Conservation (phyloP, 2,888 invertebrate genomes). For the Incurvaria masculella region DNA sequence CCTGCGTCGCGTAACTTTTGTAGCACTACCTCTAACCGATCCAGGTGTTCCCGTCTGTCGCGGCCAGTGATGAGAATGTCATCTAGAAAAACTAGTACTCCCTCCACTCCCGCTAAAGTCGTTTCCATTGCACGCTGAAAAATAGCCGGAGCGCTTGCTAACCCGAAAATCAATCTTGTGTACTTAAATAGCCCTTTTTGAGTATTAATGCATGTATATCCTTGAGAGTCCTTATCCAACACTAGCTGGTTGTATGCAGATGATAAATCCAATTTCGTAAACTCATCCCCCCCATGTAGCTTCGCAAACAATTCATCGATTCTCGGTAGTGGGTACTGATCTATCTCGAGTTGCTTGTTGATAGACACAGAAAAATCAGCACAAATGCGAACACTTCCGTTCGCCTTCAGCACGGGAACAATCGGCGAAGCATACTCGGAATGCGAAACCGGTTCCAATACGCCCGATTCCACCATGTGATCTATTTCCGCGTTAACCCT, state of each 20-base stretch:
- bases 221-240: conserved; percentile 12
- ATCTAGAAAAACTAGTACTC: no score
- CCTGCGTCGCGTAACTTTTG: no score
- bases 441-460: not conserved
- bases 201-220: conserved; percentile 15
- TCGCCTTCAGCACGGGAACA: conserved; percentile 15
- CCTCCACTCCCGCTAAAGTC: no score
- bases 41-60: no score
- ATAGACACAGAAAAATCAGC: conserved; percentile 18
- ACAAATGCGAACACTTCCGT: conserved; percentile 17
- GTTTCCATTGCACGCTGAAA: conserved; percentile 2
- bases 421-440: no score
- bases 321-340: conserved; percentile 17
- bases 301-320: conserved; percentile 19
- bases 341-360: conserved; percentile 15
- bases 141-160: conserved; percentile 2
- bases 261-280: conserved; percentile 15
- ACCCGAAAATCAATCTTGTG: conserved; percentile 1
- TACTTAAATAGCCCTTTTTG: conserved; percentile 11
- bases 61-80: no score
- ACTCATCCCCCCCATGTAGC: conserved; percentile 14
- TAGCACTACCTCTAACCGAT: no score
- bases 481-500: not conserved
- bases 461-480: not conserved
- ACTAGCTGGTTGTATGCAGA: conserved; percentile 14